phyloP scores from a whole-genome alignment of 2,797 vertebrate species.

The Gobionotothen gibberifrons region DNA sequence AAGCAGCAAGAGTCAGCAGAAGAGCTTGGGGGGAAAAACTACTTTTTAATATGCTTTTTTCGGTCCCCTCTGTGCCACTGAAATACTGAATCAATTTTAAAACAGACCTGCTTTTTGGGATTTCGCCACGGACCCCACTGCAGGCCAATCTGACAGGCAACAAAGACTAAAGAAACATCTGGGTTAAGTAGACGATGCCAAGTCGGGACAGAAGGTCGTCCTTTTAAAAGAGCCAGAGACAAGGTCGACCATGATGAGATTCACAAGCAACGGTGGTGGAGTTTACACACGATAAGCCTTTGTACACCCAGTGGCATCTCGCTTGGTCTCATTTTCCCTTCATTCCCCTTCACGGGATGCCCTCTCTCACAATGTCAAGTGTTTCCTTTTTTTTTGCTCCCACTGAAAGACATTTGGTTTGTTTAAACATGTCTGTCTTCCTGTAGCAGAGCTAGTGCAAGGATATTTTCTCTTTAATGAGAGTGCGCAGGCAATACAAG shows the following conservation, averaged over 20 bases:
- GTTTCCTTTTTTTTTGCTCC: slow-evolving; percentile 39
- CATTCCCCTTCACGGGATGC: slow-evolving; percentile 19
- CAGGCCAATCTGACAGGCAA: background rate
- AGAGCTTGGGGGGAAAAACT: background rate
- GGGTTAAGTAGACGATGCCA: slow-evolving; percentile 47
- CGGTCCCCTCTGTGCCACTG: background rate
- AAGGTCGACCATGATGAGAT: slow-evolving; percentile 75
- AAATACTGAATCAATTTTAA: background rate
- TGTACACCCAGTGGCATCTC: slow-evolving; percentile 35
- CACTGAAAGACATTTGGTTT: slow-evolving; percentile 37
- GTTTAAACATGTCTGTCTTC: slow-evolving; percentile 40
- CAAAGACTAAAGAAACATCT: background rate
- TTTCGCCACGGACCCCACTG: slow-evolving; percentile 27
- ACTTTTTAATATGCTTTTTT: background rate
- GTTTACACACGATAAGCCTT: slow-evolving; percentile 65
- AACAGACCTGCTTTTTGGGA: background rate
- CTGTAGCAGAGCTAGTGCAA: background rate
- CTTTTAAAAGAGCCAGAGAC: slow-evolving; percentile 60
- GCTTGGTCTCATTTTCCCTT: slow-evolving; percentile 25
- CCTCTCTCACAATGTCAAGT: slow-evolving; percentile 47
- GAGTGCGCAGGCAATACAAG: slow-evolving; percentile 21
- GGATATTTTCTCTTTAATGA: slow-evolving; percentile 42
- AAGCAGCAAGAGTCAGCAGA: background rate
- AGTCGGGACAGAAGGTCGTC: slow-evolving; percentile 57
- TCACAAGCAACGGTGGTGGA: slow-evolving; percentile 61